Evolutionary conservation across 2,888 invertebrate genomes (phyloP), one percentile per base, ranked within the genome.

Genomic region (Dryomyza anilis): DNA sequence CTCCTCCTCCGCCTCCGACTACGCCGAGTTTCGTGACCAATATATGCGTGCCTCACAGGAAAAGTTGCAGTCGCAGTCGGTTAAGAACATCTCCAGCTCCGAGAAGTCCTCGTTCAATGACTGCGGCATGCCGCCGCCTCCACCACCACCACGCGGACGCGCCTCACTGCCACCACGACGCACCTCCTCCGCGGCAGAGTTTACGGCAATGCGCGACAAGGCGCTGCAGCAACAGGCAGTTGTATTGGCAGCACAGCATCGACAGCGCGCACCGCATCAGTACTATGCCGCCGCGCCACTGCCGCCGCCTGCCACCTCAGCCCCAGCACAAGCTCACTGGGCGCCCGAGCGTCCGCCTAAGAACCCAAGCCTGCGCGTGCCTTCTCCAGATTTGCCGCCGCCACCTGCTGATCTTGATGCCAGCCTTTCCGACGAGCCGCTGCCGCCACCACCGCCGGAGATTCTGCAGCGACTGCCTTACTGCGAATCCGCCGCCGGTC

Each of bases 341-440:
- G 88, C 89, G 0, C 90, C 91, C 1, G 91, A 91, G 72, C 83
- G 91, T 70, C 92, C 92, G 12, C 92, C 92, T 3, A 92, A 92
- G 81, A 91, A 91, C 81, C 90, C 91, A 2, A 83, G 90, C 66
- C 78, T 88, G 71, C 84, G 86, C 60, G 81, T 84, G 48, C 84
- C 84, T 10, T 83, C 84, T 62, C 84, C 84, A 1, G 84, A 84
- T 65, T 61, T 84, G 67, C 84, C 84, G 21, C 81, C 82, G n/a
- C 83, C 83, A 3, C 70, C 69, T 2, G 67, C 72, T 2, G 77
- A 77, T 43, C 70, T 76, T 53, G 81, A 81, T 39, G 74, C 73
- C 16, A 76, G 72, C 45, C 75, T 78, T 12, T 79, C 77, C 29
- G 84, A 84, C 53, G 84, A 84, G 65, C 83, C 84, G 5, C 68